These are phyloP conservation scores for Blomia tropicalis DNA, from an alignment of 2,888 invertebrate genomes.

Conservation along the genomic window DNA sequence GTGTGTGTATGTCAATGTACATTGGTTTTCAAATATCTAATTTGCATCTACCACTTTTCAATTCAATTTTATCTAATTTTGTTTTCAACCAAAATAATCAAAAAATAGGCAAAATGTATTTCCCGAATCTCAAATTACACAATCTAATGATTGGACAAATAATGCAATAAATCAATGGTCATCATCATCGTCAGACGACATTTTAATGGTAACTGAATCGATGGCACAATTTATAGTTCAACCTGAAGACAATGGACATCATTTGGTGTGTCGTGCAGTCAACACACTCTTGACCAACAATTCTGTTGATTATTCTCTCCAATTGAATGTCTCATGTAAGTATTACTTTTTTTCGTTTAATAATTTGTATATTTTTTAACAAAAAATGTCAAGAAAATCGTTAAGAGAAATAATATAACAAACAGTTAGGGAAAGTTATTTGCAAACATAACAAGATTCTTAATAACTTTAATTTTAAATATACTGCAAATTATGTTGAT, in stretches of 20 bases:
- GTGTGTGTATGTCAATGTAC: too few relatives aligned
- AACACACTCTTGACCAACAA: background rate
- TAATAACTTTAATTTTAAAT: background rate
- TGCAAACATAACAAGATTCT: background rate
- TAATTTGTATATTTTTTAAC: too few relatives aligned
- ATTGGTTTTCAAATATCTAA: too few relatives aligned
- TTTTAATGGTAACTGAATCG: slow-evolving; percentile 1
- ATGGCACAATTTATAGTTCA: background rate
- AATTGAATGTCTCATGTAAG: slow-evolving; percentile 1
- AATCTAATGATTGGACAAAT: background rate
- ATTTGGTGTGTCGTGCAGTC: background rate
- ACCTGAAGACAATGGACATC: slow-evolving; percentile 7
- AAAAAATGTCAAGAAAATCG: too few relatives aligned
- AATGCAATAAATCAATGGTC: background rate
- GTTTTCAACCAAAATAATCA: too few relatives aligned
- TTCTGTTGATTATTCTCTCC: background rate
- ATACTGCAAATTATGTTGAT: background rate
- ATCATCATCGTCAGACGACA: background rate
- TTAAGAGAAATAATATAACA: too few relatives aligned
- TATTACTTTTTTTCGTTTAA: background rate
- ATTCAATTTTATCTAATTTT: too few relatives aligned
- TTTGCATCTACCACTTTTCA: too few relatives aligned
- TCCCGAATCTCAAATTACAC: background rate
- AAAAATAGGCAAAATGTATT: background rate
- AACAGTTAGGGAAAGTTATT: too few relatives aligned